Conservation (phyloP, 1,140 invertebrate species). For the Bombus superbus region DNA sequence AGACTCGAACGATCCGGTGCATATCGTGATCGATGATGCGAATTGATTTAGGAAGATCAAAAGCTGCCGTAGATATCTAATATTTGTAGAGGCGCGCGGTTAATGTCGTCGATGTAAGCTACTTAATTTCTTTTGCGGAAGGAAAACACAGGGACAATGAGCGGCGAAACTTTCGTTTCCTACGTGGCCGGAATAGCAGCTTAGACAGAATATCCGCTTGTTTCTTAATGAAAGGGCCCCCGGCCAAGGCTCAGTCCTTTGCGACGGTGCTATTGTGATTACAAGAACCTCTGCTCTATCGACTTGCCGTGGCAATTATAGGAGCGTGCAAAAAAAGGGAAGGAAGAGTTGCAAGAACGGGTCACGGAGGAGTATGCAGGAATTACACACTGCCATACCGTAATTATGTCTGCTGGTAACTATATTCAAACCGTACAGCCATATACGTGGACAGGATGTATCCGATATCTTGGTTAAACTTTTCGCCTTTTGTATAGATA, state of each 20-base stretch:
- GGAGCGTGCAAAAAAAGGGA: slow-evolving; percentile 35
- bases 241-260: slow-evolving; percentile 32
- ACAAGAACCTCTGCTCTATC: slow-evolving; percentile 59
- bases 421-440: background rate
- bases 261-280: slow-evolving; percentile 63
- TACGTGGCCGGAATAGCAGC: slow-evolving; percentile 42
- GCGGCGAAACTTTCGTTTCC: slow-evolving; percentile 38
- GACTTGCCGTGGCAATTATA: slow-evolving; percentile 62
- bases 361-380: slow-evolving; percentile 29
- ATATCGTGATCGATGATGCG: background rate
- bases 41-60: background rate
- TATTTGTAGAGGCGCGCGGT: background rate
- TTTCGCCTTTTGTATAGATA: background rate
- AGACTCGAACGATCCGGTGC: background rate
- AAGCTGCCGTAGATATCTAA: background rate
- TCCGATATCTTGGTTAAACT: background rate
- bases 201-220: slow-evolving; percentile 59
- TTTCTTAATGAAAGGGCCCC: slow-evolving; percentile 68
- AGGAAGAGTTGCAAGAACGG: slow-evolving; percentile 35
- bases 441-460: background rate
- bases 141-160: slow-evolving; percentile 27
- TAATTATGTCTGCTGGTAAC: slow-evolving; percentile 50
- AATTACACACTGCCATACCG: slow-evolving; percentile 49
- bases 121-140: slow-evolving; percentile 52
- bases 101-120: slow-evolving; percentile 35